Conservation (phyloP, 2,888 invertebrate genomes). For the Amblyjoppa fuscipennis region DNA sequence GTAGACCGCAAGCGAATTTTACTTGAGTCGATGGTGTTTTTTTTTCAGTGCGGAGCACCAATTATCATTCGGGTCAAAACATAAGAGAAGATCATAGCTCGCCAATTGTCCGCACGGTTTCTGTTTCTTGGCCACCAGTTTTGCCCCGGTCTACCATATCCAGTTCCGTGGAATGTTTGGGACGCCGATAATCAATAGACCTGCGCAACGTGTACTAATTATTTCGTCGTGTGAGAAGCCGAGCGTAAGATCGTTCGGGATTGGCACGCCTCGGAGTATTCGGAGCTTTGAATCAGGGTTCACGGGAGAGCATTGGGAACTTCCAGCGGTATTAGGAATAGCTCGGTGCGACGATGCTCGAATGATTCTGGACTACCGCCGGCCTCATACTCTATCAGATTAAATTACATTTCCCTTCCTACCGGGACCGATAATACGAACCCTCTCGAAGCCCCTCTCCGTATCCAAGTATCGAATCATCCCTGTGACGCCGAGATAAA, state of each 20-base stretch:
- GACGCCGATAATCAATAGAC: neutral
- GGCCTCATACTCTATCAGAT: constrained; percentile 28
- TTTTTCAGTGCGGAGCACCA: no score
- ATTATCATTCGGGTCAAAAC: no score
- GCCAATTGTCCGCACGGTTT: no score
- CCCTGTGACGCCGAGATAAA: neutral
- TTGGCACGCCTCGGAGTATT: neutral
- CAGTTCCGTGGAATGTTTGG: neutral
- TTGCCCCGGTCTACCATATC: neutral
- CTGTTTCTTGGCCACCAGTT: neutral
- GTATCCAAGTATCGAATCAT: constrained; percentile 22
- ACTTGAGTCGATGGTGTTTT: no score
- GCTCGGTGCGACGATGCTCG: constrained; percentile 8
- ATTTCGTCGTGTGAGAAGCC: neutral
- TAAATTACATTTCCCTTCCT: constrained; percentile 39
- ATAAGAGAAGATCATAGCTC: no score
- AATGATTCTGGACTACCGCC: constrained; percentile 31
- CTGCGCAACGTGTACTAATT: neutral
- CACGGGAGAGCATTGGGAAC: neutral
- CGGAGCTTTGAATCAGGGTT: neutral
- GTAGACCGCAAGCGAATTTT: no score
- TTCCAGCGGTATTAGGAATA: neutral
- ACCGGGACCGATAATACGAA: constrained; percentile 28
- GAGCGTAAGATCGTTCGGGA: neutral
- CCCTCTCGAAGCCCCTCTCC: constrained; percentile 14